Evolutionary conservation across 2,797 vertebrate genomes (phyloP).

Genomic region (Myioborus miniatus): DNA sequence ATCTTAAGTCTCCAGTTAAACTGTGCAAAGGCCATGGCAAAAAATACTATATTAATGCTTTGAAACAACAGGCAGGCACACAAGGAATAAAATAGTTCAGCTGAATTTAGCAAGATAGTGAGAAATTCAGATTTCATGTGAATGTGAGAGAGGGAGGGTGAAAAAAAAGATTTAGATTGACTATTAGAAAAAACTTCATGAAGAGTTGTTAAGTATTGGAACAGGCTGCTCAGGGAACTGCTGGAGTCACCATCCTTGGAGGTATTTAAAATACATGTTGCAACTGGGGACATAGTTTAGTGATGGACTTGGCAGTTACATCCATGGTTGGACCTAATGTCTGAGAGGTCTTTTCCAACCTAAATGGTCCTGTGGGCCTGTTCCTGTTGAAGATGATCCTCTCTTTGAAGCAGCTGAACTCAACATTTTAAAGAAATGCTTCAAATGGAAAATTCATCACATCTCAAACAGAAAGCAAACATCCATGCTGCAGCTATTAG

Average conservation of each 20-base stretch:
- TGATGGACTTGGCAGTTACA: not conserved
- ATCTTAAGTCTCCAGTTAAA: not conserved
- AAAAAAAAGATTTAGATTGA: not conserved
- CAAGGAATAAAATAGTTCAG: not conserved
- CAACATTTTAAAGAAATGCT: not conserved
- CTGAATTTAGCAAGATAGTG: not conserved
- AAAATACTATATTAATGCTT: not conserved
- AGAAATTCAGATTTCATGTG: not conserved
- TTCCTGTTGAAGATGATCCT: not conserved
- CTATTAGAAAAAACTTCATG: not conserved
- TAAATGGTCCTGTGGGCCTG: not conserved
- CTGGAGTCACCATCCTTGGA: not conserved
- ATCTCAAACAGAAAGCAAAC: not conserved
- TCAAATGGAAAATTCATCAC: not conserved
- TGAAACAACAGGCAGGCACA: not conserved
- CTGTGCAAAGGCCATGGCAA: not conserved
- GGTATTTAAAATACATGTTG: not conserved
- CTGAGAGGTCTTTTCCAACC: not conserved
- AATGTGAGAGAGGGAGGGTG: not conserved
- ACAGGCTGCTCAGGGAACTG: not conserved
- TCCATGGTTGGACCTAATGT: not conserved
- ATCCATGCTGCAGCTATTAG: not conserved
- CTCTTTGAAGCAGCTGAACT: not conserved
- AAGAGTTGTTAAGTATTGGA: not conserved
- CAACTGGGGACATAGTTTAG: not conserved